These are phyloP conservation scores for Aix galericulata DNA, from an alignment of 2,113 vertebrate genomes.

Conservation along the genomic window DNA sequence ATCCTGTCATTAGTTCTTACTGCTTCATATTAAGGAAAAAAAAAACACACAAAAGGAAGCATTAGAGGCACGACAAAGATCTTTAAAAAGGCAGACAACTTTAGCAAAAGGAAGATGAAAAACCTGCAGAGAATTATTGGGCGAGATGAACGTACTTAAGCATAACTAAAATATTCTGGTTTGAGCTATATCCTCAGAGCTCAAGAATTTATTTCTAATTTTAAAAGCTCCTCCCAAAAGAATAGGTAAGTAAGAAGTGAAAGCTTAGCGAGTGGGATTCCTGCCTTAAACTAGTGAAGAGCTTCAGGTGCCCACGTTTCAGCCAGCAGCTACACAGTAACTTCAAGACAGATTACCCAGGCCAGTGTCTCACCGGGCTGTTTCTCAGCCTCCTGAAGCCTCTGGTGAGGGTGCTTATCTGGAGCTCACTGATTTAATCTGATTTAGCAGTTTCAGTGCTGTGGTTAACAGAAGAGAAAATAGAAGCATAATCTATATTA, in stretches of 20 bases:
- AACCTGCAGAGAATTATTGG: background rate
- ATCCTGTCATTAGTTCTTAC: background rate
- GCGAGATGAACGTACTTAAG: background rate
- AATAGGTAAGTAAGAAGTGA: background rate
- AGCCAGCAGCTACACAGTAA: background rate
- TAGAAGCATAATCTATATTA: constrained; percentile 18
- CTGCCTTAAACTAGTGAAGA: background rate
- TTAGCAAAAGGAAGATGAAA: background rate
- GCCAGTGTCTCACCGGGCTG: background rate
- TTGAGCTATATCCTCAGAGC: background rate
- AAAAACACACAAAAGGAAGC: background rate
- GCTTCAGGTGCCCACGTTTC: background rate
- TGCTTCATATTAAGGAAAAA: background rate
- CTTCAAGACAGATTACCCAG: background rate
- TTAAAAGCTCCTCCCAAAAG: background rate
- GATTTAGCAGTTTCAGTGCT: constrained; percentile 19
- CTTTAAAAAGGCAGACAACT: background rate
- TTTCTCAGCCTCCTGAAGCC: background rate
- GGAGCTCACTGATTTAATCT: constrained; percentile 21
- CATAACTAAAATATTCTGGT: background rate
- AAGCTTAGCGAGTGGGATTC: background rate
- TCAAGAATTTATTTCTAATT: background rate
- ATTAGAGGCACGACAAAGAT: background rate
- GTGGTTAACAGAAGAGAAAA: constrained; percentile 38
- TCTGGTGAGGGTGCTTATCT: background rate